These are phyloP conservation scores for Panzeria rudis DNA, from an alignment of 2,888 invertebrate genomes.

Conservation along the genomic window DNA sequence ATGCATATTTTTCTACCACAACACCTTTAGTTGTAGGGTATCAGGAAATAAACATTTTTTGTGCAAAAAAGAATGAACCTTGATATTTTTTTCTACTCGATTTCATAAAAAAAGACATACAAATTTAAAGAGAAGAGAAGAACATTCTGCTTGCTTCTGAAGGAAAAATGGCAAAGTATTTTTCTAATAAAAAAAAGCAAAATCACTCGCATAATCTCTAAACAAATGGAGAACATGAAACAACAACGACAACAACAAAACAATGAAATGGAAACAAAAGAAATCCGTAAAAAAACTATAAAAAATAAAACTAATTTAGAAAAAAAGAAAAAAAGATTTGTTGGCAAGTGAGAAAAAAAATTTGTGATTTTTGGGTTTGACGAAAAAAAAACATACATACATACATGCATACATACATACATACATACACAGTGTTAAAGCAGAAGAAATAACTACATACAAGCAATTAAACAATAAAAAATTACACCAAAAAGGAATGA, in stretches of 20 bases:
- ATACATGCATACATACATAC: background rate
- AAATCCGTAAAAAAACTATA: constrained; percentile 60
- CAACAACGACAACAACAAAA: constrained; percentile 40
- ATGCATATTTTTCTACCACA: background rate
- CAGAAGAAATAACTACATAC: background rate
- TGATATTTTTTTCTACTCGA: constrained; percentile 29
- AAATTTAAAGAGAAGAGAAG: constrained; percentile 4
- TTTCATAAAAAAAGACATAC: constrained; percentile 1
- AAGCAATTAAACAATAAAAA: constrained; percentile 58
- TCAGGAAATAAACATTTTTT: constrained; percentile 58
- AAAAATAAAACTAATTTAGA: constrained; percentile 65
- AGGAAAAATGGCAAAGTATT: constrained; percentile 16
- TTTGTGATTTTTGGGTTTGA: constrained; percentile 35
- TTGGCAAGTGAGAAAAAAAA: constrained; percentile 68
- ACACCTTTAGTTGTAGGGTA: constrained; percentile 46
- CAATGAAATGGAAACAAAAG: constrained; percentile 63
- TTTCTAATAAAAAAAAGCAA: constrained; percentile 27
- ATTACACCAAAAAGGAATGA: constrained; percentile 44
- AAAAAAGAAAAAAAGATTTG: constrained; percentile 58
- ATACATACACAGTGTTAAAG: too few relatives aligned
- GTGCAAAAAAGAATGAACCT: constrained; percentile 28
- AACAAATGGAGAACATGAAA: constrained; percentile 46
- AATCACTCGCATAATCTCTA: constrained; percentile 46
- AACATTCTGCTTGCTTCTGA: constrained; percentile 6
- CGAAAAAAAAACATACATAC: constrained; percentile 16